Percentiles rank a stretch among this genome's conserved stretches.
phyloP scores from a whole-genome alignment of 2,888 invertebrate species.

The Pogonocherus hispidulus region DNA sequence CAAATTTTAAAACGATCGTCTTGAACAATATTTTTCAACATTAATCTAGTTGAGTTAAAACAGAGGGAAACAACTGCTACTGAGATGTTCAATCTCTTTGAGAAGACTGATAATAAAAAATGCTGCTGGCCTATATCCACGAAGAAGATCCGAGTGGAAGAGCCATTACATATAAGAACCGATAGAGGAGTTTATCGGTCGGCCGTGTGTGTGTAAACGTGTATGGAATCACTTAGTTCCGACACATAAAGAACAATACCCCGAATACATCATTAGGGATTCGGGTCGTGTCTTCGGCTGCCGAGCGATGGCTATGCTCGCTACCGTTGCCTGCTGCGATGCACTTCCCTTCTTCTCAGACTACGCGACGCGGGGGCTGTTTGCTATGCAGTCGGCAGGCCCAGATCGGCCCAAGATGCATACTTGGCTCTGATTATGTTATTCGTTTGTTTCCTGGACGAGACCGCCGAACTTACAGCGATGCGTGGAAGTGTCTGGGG shows the following conservation, averaged over 20 bases:
- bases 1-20: too few species aligned
- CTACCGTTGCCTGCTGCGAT: conserved; percentile 42
- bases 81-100: too few species aligned
- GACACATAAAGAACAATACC: conserved; percentile 65
- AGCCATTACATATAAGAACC: conserved; percentile 47
- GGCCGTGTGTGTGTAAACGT: conserved; percentile 59
- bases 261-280: conserved; percentile 63
- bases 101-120: too few species aligned
- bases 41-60: too few species aligned
- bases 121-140: conserved; percentile 19
- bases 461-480: conserved; percentile 15
- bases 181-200: conserved; percentile 54
- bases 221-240: conserved; percentile 64
- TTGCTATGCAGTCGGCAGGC: conserved; percentile 43
- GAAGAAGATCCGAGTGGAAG: conserved; percentile 33
- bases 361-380: conserved; percentile 43
- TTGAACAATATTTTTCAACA: too few species aligned
- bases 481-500: too few species aligned
- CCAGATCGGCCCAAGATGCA: conserved; percentile 27
- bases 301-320: conserved; percentile 50
- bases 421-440: conserved; percentile 31
- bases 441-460: conserved; percentile 31
- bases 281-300: conserved; percentile 60
- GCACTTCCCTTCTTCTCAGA: conserved; percentile 51
- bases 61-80: too few species aligned